Conservation (phyloP, 64 coral and sea anemone species). For the Porites lutea region DNA sequence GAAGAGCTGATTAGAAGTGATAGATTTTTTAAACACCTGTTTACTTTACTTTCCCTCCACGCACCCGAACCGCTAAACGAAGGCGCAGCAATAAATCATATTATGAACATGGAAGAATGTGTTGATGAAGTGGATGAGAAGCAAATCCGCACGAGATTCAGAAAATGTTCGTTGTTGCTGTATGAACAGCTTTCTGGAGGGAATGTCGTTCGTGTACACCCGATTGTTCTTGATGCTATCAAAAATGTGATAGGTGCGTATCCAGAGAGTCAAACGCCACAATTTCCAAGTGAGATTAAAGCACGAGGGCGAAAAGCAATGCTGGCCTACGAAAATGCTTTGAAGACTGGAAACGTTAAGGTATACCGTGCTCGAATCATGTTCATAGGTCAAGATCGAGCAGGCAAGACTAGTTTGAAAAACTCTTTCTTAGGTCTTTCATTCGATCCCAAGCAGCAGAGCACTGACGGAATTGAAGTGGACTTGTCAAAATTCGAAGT, state of each 20-base stretch:
- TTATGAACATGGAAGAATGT: background rate
- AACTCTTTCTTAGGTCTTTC: too few relatives aligned
- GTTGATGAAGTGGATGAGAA: slow-evolving; percentile 5
- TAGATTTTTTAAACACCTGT: background rate
- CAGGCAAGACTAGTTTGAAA: too few relatives aligned
- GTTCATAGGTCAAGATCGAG: too few relatives aligned
- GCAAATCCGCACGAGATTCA: background rate
- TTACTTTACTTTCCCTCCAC: slow-evolving; percentile 16
- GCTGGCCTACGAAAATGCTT: too few relatives aligned
- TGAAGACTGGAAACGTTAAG: too few relatives aligned
- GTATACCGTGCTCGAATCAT: too few relatives aligned
- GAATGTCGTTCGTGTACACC: slow-evolving; percentile 8
- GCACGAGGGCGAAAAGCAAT: background rate
- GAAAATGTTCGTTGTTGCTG: slow-evolving; percentile 8
- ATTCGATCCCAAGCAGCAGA: too few relatives aligned
- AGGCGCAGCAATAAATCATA: background rate
- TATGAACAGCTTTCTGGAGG: background rate
- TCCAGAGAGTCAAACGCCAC: background rate
- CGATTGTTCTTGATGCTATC: background rate
- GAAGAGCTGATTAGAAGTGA: background rate
- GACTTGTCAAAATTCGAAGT: too few relatives aligned
- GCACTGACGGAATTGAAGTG: too few relatives aligned
- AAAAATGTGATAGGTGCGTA: background rate
- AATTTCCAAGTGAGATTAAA: background rate
- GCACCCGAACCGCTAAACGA: background rate